Conservation (phyloP, 2,888 invertebrate genomes). For the Stratiomys singularior region DNA sequence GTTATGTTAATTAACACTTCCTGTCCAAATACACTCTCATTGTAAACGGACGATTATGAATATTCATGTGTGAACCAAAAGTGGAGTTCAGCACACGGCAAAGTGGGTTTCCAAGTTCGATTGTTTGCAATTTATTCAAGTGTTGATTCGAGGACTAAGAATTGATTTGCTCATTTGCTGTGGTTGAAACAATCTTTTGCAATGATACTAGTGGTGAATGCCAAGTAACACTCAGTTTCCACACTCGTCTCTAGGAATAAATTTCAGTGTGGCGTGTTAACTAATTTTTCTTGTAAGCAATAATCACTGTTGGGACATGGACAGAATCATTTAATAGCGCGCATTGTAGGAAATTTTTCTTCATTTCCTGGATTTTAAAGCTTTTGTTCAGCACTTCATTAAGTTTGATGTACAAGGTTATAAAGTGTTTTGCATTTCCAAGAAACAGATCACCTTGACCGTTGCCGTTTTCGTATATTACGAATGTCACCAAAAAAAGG, state of each 20-base stretch:
- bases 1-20: slow-evolving; percentile 41
- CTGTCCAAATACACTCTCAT: neutral
- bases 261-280: neutral
- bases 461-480: slow-evolving; percentile 9
- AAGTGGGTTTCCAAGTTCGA: slow-evolving; percentile 43
- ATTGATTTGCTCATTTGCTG: neutral
- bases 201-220: slow-evolving; percentile 2
- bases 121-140: slow-evolving; percentile 30
- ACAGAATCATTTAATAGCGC: slow-evolving; percentile 5
- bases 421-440: neutral
- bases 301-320: neutral
- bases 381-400: neutral
- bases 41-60: neutral
- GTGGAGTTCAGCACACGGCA: neutral
- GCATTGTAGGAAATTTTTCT: neutral
- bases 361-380: slow-evolving; percentile 15
- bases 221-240: neutral
- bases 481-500: neutral
- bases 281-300: no score
- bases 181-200: no score
- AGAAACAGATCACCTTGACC: slow-evolving; percentile 11
- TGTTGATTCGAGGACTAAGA: neutral
- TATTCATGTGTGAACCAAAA: slow-evolving; percentile 5
- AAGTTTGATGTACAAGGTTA: no score
- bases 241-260: neutral